Conservation (phyloP, 37 sponge, comb jelly and placozoan species). For the Hormiphora californensis region DNA sequence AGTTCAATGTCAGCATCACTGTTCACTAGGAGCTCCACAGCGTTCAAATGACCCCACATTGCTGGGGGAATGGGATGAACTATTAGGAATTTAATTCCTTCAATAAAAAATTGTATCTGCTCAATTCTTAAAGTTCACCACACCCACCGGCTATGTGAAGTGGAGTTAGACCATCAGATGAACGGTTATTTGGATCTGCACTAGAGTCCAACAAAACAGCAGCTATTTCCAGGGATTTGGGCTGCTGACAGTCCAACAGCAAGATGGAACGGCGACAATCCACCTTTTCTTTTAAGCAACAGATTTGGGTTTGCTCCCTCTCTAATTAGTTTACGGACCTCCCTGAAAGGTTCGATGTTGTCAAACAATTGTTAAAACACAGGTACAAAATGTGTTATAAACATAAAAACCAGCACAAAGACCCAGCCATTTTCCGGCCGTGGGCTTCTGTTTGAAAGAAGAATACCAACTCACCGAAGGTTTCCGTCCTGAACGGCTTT, state of each 20-base stretch:
- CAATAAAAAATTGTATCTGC: no score
- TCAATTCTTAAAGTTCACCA: no score
- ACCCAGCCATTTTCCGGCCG: no score
- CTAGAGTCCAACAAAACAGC: conserved; percentile 15
- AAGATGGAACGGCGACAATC: conserved; percentile 23
- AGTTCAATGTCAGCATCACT: conserved; percentile 55
- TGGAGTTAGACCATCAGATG: conserved; percentile 41
- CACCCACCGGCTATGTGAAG: conserved; percentile 31
- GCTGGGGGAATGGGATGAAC: not conserved
- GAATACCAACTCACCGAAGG: not conserved
- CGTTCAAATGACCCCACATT: conserved; percentile 46
- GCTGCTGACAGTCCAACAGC: conserved; percentile 9
- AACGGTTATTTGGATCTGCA: conserved; percentile 27
- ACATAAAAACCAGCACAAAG: no score
- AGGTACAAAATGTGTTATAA: no score
- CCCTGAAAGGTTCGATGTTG: not conserved
- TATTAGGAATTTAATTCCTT: not conserved
- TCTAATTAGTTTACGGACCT: conserved; percentile 17
- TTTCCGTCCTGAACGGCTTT: conserved; percentile 51
- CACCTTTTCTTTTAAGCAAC: conserved; percentile 29
- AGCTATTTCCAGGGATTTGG: conserved; percentile 43
- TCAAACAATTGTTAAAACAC: no score
- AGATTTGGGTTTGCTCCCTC: conserved; percentile 32
- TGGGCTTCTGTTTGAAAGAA: no score
- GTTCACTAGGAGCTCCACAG: conserved; percentile 32